Evolutionary conservation across 2,113 vertebrate genomes (phyloP), one percentile per base, ranked within the genome.

Genomic region (Proteles cristata): DNA sequence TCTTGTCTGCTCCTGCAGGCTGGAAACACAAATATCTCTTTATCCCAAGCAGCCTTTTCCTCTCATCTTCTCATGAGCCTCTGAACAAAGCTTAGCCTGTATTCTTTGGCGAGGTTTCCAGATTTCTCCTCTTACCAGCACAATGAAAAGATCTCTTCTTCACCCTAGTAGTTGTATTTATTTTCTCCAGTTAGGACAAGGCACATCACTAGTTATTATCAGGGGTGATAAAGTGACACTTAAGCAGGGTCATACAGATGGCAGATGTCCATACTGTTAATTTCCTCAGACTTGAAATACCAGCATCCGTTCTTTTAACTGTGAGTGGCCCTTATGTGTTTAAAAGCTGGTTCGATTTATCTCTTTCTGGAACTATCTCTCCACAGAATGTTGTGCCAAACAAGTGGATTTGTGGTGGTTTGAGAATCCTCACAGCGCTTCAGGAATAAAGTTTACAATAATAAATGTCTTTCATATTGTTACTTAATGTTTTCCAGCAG

Each of bases 41-140:
- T 98, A 97, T 98, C 90, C 96, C 81, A 2, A 43, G n/a, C 82
- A 73, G 85, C 50, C 45, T 77, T 96, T 90, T 88, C 88, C 71
- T 80, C 90, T 90, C 79, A 74, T 87, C 69, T 79, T 87, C 92
- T 26, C 35, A 39, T 4, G 45, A 93, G 74, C 63, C 39, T 94
- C 88, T 58, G 80, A 97, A 98, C 98, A 98, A 98, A 98, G 97
- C 87, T 96, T 94, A 97, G 96, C 90, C 87, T 98, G 97, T 98
- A 7, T 97, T 96, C 96, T 97, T 98, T 97, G 98, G 96, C 96
- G 31, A 61, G 0, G 3, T 88, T 96, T 98, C 96, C 95, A 96
- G 95, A 93, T 88, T 96, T 97, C 88, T 96, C 84, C 90, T 92
- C 92, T 80, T 45, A 81, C 48, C 48, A 73, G 71, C 86, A 88